A percentile compares a stretch with the other conserved stretches of the same genome.
Evolutionary conservation across 64 coral and sea anemone genomes (phyloP).

Genomic region (Montipora cactus): DNA sequence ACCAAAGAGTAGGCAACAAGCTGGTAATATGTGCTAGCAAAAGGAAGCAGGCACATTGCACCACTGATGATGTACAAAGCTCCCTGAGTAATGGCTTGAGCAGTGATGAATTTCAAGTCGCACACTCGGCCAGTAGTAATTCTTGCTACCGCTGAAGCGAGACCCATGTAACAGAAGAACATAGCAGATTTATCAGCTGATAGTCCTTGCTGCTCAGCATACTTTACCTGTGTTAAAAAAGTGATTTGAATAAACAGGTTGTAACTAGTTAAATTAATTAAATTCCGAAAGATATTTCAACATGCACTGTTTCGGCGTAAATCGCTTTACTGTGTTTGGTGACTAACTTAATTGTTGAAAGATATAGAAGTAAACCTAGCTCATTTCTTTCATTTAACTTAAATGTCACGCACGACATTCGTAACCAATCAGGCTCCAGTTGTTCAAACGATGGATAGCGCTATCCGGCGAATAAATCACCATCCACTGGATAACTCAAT

Average conservation of each 20-base stretch:
- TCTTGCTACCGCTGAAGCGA: constrained; percentile 12
- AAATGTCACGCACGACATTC: too few species aligned
- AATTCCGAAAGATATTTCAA: background rate
- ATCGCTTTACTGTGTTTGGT: too few species aligned
- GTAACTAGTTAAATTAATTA: background rate
- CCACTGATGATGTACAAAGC: background rate
- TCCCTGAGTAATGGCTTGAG: background rate
- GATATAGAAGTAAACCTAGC: too few species aligned
- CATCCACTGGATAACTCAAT: too few species aligned
- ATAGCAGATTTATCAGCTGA: constrained; percentile 20
- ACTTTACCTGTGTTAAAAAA: constrained; percentile 12
- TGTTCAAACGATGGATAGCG: too few species aligned
- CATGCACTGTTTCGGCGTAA: background rate
- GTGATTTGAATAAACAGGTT: background rate
- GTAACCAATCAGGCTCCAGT: too few species aligned
- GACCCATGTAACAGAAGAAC: constrained; percentile 47
- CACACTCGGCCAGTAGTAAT: background rate
- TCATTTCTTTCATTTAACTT: too few species aligned
- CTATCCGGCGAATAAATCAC: too few species aligned
- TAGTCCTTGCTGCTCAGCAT: background rate
- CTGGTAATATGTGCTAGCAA: background rate
- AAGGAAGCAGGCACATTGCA: background rate
- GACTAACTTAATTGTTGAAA: too few species aligned
- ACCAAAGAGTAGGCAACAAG: constrained; percentile 1
- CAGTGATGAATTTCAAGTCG: constrained; percentile 1